These are phyloP conservation scores for Octodon degus DNA, from an alignment of 2,113 vertebrate genomes.

Conservation along the genomic window DNA sequence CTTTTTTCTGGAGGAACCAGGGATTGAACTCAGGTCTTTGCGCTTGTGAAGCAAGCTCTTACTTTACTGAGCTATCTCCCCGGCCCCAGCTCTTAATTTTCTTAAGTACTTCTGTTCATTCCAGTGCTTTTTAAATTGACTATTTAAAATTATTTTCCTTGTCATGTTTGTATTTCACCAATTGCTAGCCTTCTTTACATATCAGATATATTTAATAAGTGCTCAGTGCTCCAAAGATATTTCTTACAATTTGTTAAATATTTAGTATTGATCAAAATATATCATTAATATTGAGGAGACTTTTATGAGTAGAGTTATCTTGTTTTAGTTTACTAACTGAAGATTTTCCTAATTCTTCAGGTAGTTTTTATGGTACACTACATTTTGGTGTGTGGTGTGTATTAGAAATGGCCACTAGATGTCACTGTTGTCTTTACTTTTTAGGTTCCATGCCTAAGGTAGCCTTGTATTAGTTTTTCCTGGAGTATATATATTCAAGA, in stretches of 20 bases:
- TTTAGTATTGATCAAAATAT: constrained; percentile 27
- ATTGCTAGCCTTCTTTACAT: constrained; percentile 3
- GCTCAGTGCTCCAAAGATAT: background rate
- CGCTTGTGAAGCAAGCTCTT: too few relatives aligned
- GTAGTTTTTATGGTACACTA: background rate
- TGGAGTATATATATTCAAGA: background rate
- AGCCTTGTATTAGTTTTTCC: constrained; percentile 46
- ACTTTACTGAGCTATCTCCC: too few relatives aligned
- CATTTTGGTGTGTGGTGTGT: background rate
- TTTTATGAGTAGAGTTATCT: background rate
- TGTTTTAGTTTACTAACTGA: constrained; percentile 46
- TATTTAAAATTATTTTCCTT: constrained; percentile 39
- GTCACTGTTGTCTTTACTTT: constrained; percentile 83
- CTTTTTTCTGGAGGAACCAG: background rate
- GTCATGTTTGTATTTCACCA: background rate
- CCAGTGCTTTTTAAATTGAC: constrained; percentile 4
- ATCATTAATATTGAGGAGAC: background rate
- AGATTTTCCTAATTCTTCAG: background rate
- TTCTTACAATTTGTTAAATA: background rate
- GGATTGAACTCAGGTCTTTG: too few relatives aligned
- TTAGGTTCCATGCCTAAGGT: background rate
- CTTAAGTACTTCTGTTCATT: background rate
- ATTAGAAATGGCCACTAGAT: constrained; percentile 84
- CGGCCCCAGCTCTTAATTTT: background rate
- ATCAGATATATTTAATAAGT: background rate